Base-by-base conservation (phyloP, 2,797 vertebrate genomes). In the Halcyon chelicuti region DNA sequence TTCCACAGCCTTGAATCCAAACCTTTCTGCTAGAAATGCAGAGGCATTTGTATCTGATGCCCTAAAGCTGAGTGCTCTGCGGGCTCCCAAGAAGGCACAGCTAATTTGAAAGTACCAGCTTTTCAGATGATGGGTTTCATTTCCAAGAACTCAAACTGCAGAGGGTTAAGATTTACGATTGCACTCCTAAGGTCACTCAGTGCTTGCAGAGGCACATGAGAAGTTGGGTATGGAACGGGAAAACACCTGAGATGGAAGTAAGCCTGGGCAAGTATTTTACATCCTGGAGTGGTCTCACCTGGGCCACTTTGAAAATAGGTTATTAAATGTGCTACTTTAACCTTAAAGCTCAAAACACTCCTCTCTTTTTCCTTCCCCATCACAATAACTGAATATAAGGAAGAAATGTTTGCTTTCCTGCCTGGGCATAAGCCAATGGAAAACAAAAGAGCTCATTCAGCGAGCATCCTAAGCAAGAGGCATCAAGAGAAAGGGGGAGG, bases 401-500 rank as follows among this genome's bases (percentile, higher is more conserved):
- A 87, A 84, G 10, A 47, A 31, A 51, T 7, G 9, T 65, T 86
- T 87, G 28, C 37, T 85, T 91, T 93, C 33, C 16, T 89, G 47
- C 29, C 21, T 91, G 72, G 93, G n/a, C 7, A 49, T 54, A 86
- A 96, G 37, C 60, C 33, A 68, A 23, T 70, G n/a, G 73, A 90
- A 90, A 91, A 88, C 28, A 88, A 83, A 95, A 72, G 62, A 78
- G 31, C 52, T 86, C 37, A 67, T 90, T 95, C 73, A 76, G 82
- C 0, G 4, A 90, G 29, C 60, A 84, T 73, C 73, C 58, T 22
- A 86, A 81, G 58, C 29, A 94, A 67, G 47, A 92, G 90, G 37
- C 31, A 94, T 54, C 28, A 81, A 57, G 79, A 84, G 37, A 88
- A 90, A 57, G 20, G 33, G n/a, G 33, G 47, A 71, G 29, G 44